A percentile compares a stretch with the other conserved stretches of the same genome.
Conservation (phyloP, 1,140 invertebrate genomes). For the Aphidius ervi region DNA sequence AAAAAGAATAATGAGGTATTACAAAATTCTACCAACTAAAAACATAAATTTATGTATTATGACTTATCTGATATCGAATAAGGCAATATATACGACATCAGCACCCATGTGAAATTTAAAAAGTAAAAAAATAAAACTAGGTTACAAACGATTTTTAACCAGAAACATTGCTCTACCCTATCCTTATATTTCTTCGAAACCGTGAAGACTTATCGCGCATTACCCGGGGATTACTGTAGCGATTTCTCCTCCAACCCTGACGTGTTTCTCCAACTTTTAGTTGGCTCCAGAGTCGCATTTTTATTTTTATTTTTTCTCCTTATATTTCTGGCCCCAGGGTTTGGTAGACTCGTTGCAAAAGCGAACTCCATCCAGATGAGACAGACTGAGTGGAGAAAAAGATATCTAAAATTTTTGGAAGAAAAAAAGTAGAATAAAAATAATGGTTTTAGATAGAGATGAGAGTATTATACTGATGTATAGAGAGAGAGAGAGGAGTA, state of each 20-base stretch:
- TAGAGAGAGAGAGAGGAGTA: not conserved
- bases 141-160: conserved; percentile 22
- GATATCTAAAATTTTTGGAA: too few relatives aligned
- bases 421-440: too few relatives aligned
- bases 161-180: conserved; percentile 12
- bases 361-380: too few relatives aligned
- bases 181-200: conserved; percentile 20
- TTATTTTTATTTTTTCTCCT: not conserved
- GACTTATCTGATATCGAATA: too few relatives aligned
- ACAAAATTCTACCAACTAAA: too few relatives aligned
- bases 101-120: too few relatives aligned
- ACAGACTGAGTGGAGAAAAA: too few relatives aligned
- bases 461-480: not conserved
- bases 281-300: conserved; percentile 18
- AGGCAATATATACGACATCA: too few relatives aligned
- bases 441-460: not conserved
- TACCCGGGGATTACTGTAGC: conserved; percentile 34
- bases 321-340: not conserved
- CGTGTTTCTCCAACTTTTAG: conserved; percentile 33
- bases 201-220: conserved; percentile 33
- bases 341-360: not conserved
- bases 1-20: too few relatives aligned
- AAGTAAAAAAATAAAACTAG: conserved; percentile 8
- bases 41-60: too few relatives aligned
- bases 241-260: conserved; percentile 20